Conservation (phyloP, 30 jellyfish, hydroid and myxozoan species). For the Chironex yamaguchii region DNA sequence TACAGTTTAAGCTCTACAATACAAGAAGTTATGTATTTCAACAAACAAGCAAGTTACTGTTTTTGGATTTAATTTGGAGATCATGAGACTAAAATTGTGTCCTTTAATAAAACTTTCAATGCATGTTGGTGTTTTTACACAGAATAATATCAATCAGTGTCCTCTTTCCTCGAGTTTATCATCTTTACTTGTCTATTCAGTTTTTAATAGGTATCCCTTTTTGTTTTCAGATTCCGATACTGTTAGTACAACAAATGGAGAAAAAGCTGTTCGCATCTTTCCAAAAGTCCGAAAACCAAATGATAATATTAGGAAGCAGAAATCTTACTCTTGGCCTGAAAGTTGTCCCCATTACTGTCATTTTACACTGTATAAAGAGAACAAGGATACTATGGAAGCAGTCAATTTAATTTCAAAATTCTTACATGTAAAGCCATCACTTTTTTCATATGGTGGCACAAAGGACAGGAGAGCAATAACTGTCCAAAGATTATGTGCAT, state of each 20-base stretch:
- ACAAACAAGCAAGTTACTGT: too few relatives aligned
- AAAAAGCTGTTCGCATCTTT: constrained; percentile 49
- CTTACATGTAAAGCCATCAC: constrained; percentile 62
- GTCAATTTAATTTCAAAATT: constrained; percentile 68
- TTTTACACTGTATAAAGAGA: constrained; percentile 90
- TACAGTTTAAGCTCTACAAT: too few relatives aligned
- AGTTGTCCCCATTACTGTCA: constrained; percentile 55
- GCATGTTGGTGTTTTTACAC: too few relatives aligned
- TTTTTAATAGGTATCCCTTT: too few relatives aligned
- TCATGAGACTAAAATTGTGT: too few relatives aligned
- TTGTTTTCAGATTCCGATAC: constrained; percentile 80
- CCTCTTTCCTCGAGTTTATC: too few relatives aligned
- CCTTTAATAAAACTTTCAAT: too few relatives aligned
- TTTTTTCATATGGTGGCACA: constrained; percentile 95
- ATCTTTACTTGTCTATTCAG: too few relatives aligned
- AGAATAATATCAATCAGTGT: too few relatives aligned
- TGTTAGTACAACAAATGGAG: constrained; percentile 39
- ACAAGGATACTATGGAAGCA: constrained; percentile 93
- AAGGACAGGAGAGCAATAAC: constrained; percentile 96
- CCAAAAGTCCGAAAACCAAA: constrained; percentile 10
- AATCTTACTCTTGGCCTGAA: not conserved
- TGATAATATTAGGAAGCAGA: constrained; percentile 7
- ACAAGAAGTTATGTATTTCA: too few relatives aligned
- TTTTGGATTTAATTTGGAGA: too few relatives aligned
- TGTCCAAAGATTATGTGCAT: constrained; percentile 79